Evolutionary conservation across 2,888 invertebrate genomes (phyloP).

Genomic region (Resseliella maxima): DNA sequence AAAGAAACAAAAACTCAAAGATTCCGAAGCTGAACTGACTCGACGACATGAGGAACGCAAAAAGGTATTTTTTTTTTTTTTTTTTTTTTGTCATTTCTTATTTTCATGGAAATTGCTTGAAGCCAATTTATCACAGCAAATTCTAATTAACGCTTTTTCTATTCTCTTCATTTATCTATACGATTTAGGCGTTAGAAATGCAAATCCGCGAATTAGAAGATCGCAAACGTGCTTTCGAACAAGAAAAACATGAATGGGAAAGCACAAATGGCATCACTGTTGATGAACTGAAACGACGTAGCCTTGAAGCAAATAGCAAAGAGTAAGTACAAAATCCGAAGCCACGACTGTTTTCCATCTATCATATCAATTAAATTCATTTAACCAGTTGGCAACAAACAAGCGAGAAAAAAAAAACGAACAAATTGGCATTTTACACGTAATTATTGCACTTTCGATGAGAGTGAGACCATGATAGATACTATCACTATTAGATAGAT

Average conservation of each 20-base stretch:
- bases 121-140: background rate
- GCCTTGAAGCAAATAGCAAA: constrained; percentile 90
- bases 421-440: background rate
- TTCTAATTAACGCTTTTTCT: background rate
- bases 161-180: background rate
- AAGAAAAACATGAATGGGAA: constrained; percentile 91
- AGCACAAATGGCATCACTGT: constrained; percentile 88
- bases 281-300: constrained; percentile 87
- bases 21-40: constrained; percentile 92
- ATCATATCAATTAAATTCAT: background rate
- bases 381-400: background rate
- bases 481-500: too few species aligned
- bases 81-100: background rate
- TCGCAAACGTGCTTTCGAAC: constrained; percentile 83
- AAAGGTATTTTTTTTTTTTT: constrained; percentile 68
- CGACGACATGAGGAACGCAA: constrained; percentile 86
- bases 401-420: too few species aligned
- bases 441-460: background rate
- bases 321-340: constrained; percentile 74
- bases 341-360: too few species aligned
- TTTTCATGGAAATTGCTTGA: too few species aligned
- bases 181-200: constrained; percentile 76
- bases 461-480: too few species aligned
- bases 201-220: constrained; percentile 94
- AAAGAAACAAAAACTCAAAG: constrained; percentile 95